These are phyloP conservation scores for Cyphomyrmex costatus DNA, from an alignment of 1,140 invertebrate species.

Conservation along the genomic window DNA sequence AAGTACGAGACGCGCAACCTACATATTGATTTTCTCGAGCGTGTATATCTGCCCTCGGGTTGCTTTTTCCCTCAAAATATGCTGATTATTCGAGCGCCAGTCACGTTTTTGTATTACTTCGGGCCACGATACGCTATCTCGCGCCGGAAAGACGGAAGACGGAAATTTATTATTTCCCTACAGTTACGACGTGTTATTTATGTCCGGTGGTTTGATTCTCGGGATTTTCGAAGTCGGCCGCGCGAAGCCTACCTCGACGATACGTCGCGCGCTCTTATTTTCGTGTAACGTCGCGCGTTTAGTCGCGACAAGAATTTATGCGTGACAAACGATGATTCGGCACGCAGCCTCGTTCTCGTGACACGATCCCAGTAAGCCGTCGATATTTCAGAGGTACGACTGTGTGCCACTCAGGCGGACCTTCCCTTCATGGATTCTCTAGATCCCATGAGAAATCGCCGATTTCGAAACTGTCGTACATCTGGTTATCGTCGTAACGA, in stretches of 20 bases:
- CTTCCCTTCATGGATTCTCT: constrained; percentile 22
- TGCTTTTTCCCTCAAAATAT: constrained; percentile 42
- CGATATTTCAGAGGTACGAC: constrained; percentile 63
- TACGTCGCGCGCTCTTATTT: constrained; percentile 43
- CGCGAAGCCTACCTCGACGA: neutral
- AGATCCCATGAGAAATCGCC: constrained; percentile 52
- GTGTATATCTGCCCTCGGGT: neutral
- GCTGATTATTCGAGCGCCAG: constrained; percentile 55
- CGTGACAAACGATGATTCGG: constrained; percentile 33
- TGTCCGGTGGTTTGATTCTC: constrained; percentile 10
- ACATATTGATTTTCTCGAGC: constrained; percentile 23
- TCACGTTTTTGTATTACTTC: constrained; percentile 67
- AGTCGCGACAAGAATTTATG: constrained; percentile 43
- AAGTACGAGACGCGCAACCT: constrained; percentile 10
- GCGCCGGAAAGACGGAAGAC: constrained; percentile 33
- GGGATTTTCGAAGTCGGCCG: constrained; percentile 30
- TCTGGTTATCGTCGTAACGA: constrained; percentile 23
- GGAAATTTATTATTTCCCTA: constrained; percentile 59
- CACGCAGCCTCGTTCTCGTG: constrained; percentile 23
- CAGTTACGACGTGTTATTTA: constrained; percentile 62
- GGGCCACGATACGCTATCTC: constrained; percentile 25
- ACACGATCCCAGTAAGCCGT: constrained; percentile 39
- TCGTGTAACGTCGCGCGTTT: constrained; percentile 39
- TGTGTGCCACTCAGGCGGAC: neutral
- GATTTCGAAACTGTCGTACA: constrained; percentile 52